Evolutionary conservation across 2,888 invertebrate species (phyloP), one percentile per base, ranked within the genome.

Genomic region (Ormyrus nitidulus): DNA sequence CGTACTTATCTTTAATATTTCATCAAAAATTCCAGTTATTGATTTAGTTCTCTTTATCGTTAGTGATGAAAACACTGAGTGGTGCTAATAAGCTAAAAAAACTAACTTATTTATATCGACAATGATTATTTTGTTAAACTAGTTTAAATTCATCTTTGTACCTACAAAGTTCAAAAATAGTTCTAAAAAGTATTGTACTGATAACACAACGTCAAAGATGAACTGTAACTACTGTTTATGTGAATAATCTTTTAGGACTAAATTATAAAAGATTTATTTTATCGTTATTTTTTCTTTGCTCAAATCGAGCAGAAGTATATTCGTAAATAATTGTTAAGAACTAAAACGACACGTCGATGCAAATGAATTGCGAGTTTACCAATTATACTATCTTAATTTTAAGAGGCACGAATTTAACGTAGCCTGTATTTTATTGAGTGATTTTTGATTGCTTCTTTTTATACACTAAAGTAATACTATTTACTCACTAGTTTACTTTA

Each of bases 21-120:
- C 61, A 19, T 44, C 7, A 34, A 53, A 13, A 62, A 9, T 69
- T 48, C 13, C 44, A 66, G 53, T 49, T 59, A 54, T 54, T n/a
- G 64, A 11, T 62, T 49, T 61, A 34, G 34, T 53, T 54, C 62
- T 56, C 44, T 44, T 62, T 0, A 44, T 11, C 9, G 9, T 44
- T 62, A 62, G 9, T 11, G 70, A 76, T 66, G 58, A 75, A 48
- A 62, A 79, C 74, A 74, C 61, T 34, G 34, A 48, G 34, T 71
- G 53, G 65, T 76, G 71, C 75, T 76, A 76, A 79, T 79, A 62
- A 74, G 79, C 54, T 73, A 58, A 46, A 71, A 71, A 66, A 71
- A 71, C 59, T 80, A 77, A 76, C 51, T 64, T 80, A 80, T 77
- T 77, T 80, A 72, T 80, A 76, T 61, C 76, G 76, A 72, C 71